Percentiles rank a stretch among this genome's conserved stretches.
Evolutionary conservation across 2,888 invertebrate genomes (phyloP).

Genomic region (Agrilus biguttatus): DNA sequence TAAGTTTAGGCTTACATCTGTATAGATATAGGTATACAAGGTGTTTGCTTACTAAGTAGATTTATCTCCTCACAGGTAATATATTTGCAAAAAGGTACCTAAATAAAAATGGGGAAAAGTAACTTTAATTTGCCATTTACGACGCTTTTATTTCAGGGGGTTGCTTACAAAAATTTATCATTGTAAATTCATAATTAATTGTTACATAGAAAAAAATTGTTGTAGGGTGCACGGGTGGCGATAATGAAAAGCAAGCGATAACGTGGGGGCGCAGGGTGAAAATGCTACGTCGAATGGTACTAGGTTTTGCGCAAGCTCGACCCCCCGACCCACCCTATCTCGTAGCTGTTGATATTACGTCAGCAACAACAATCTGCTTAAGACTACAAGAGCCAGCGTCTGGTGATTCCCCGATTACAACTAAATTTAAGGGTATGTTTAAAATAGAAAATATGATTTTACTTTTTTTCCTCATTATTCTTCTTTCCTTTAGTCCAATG

Average conservation of each 20-base stretch:
- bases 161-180: no score
- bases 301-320: slow-evolving; percentile 77
- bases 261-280: slow-evolving; percentile 78
- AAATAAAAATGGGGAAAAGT: no score
- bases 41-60: no score
- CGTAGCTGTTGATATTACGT: slow-evolving; percentile 64
- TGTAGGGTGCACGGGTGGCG: slow-evolving; percentile 54
- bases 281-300: slow-evolving; percentile 59
- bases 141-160: no score
- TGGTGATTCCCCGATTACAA: slow-evolving; percentile 65
- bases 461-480: background rate
- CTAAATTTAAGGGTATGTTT: slow-evolving; percentile 73
- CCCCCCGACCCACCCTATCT: slow-evolving; percentile 71
- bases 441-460: background rate
- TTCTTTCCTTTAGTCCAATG: slow-evolving; percentile 62
- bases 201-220: background rate
- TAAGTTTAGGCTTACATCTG: no score
- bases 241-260: slow-evolving; percentile 70
- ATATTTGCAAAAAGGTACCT: no score
- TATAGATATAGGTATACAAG: no score
- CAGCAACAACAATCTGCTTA: slow-evolving; percentile 50
- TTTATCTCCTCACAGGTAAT: no score
- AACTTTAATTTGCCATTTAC: no score
- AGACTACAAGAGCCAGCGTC: slow-evolving; percentile 55
- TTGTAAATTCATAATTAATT: no score